Evolutionary conservation across 2,797 vertebrate genomes (phyloP).

Genomic region (Hydrophis major): DNA sequence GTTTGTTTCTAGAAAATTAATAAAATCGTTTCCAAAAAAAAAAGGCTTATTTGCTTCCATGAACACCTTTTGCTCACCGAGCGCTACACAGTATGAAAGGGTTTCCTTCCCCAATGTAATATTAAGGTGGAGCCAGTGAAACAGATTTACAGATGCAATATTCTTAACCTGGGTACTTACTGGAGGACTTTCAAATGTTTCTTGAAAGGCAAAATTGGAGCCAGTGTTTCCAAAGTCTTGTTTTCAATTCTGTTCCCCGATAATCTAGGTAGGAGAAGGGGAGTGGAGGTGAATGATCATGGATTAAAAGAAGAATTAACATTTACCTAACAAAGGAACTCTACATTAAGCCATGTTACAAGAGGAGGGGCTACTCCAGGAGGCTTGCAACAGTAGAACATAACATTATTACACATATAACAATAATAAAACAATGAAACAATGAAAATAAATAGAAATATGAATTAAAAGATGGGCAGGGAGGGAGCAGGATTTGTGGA

Average conservation of each 20-base stretch:
- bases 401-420: not conserved
- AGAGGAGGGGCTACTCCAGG: not conserved
- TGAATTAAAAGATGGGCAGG: not conserved
- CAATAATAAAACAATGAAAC: not conserved
- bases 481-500: not conserved
- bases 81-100: not conserved
- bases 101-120: not conserved
- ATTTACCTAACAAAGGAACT: not conserved
- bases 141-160: not conserved
- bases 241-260: conserved; percentile 76
- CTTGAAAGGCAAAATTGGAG: conserved; percentile 68
- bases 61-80: not conserved
- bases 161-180: conserved; percentile 71
- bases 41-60: not conserved
- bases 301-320: not conserved
- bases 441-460: not conserved
- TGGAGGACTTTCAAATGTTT: conserved; percentile 73
- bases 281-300: not conserved
- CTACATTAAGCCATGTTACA: not conserved
- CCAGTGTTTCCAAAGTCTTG: conserved; percentile 69
- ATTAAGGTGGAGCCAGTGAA: not conserved
- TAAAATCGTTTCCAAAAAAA: too few species aligned
- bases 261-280: conserved; percentile 73
- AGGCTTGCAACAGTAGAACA: not conserved
- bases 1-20: too few species aligned